Base-by-base conservation (phyloP, 2,888 invertebrate species). In the Diadegma fenestrale region DNA sequence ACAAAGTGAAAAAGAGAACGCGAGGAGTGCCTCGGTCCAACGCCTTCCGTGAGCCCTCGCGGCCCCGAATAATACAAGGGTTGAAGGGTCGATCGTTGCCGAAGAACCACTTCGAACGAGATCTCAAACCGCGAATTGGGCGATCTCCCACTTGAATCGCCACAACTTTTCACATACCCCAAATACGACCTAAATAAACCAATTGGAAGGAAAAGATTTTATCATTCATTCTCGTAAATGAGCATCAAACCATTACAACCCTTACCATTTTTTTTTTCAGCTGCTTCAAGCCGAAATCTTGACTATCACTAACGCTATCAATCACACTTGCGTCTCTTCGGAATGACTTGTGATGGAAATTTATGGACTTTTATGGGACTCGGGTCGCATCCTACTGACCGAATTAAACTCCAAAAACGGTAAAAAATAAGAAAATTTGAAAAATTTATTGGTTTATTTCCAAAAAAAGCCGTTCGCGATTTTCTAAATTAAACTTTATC, bases 21-120 rank as follows among this genome's bases (percentile, higher is more conserved):
- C 69, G 45, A 75, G 69, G 54, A 71, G 77, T 58, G 41, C n/a
- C 80, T 61, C 80, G 86, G 77, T 80, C 80, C 68, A 80, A 86
- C 86, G 83, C 86, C 83, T 86, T 78, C 76, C 48, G 73, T 37
- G 77, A 72, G 77, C 73, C 68, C 80, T 73, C 77, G 17, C 68
- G 43, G 73, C 19, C 33, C 76, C 77, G 77, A 86, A 80, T 80
- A 80, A 64, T 80, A 66, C 68, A 80, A 86, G 85, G 85, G 85
- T 80, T 82, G 85, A 86, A 85, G 86, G 85, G 86, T 85, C 82
- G 85, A 85, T 85, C 86, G 45, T 71, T 72, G 71, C 22, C 76
- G 82, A 61, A 80, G 80, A 61, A 73, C 43, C 86, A 85, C 82
- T 85, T 68, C 66, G 82, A 66, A 72, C 76, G 64, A 80, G 51